Base-by-base conservation (phyloP, 2,888 invertebrate genomes). In the Uropetala carovei region DNA sequence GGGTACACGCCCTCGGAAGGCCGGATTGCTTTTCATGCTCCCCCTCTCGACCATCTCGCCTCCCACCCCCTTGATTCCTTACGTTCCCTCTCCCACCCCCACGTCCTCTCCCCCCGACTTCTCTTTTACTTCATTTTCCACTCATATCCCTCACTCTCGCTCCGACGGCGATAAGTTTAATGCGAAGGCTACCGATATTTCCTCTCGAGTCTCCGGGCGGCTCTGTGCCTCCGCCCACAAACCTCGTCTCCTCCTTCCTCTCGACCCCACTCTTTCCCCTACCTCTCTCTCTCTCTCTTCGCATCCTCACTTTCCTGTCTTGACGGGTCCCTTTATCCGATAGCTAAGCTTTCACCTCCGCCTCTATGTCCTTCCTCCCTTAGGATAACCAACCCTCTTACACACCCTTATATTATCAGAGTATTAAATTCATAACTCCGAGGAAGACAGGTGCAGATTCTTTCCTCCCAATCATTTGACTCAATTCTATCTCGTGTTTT, bases 171-270 rank as follows among this genome's bases (percentile, higher is more conserved):
- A 18, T 82, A 82, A 82, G 14, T 30, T 59, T 10, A 22, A 58
- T 14, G 8, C 9, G 27, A 30, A 86, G 60, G 86, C 86, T 86
- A 86, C 86, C 60, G 86, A 86, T 60, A 60, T 60, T 60, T 27
- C 59, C 60, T 86, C 9, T 60, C 27, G 59, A 30, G 86, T 14
- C 60, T n/a, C 7, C 27, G 27, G 85, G n/a, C 27, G n/a, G 8
- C 86, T n/a, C 58, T 27, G 22, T 59, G 64, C n/a, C 68, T 22
- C 58, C 59, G 18, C 85, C 59, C 14, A 27, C 18, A 85, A n/a
- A 85, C 43, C 16, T 22, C 18, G 22, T 22, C 81, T 22, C 13
- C 18, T 27, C 82, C 82, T 14, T 16, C n/a, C 64, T 43, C 43
- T 43, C 43, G 43, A 43, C 43, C 43, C 43, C 43, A 43, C 43